phyloP scores from a whole-genome alignment of 2,113 vertebrate species.

The Glaucidium brasilianum region DNA sequence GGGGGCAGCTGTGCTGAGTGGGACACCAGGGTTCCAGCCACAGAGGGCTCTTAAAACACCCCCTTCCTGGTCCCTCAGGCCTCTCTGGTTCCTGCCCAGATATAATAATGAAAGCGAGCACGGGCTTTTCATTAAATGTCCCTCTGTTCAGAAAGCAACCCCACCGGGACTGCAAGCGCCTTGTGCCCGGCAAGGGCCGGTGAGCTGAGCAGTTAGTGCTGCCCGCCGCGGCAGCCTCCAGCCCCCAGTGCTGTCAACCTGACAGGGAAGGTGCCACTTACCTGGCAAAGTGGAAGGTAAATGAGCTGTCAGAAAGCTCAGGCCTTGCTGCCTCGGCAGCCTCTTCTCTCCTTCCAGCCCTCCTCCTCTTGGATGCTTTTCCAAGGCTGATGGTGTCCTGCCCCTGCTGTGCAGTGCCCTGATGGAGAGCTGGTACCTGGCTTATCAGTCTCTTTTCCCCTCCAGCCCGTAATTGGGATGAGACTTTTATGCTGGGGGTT shows the following conservation, averaged over 20 bases:
- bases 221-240: background rate
- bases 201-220: background rate
- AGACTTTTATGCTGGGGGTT: background rate
- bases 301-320: background rate
- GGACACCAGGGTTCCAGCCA: background rate
- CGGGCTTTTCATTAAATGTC: background rate
- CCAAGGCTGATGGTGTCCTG: background rate
- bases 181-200: rapidly evolving
- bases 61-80: background rate
- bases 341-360: background rate
- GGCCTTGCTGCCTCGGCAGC: background rate
- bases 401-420: background rate
- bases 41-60: background rate
- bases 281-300: rapidly evolving
- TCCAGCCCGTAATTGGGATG: background rate
- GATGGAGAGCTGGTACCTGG: background rate
- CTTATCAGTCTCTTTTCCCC: background rate
- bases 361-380: background rate
- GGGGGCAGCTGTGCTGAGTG: background rate
- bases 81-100: background rate
- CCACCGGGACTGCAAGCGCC: background rate
- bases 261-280: background rate
- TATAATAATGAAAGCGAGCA: rapidly evolving
- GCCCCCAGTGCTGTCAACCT: background rate
- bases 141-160: background rate